These are phyloP conservation scores for Poecilobothrus nobilitatus DNA, from an alignment of 2,888 invertebrate species.

Conservation along the genomic window DNA sequence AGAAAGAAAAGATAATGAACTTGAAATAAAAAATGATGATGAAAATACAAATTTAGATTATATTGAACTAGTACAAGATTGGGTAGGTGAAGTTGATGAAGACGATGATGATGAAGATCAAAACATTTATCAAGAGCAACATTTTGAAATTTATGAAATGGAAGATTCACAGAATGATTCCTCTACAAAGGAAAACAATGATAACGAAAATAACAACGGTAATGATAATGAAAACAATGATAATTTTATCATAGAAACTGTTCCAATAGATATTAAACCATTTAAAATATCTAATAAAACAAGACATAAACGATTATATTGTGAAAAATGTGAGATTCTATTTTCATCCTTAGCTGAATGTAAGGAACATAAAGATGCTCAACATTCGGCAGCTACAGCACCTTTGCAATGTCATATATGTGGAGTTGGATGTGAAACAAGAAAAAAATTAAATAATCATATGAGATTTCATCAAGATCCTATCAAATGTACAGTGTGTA, in stretches of 20 bases:
- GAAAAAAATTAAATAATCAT: conserved; percentile 46
- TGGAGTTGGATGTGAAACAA: conserved; percentile 47
- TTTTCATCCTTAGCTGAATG: background rate
- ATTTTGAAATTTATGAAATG: background rate
- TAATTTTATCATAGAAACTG: background rate
- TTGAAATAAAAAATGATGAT: conserved; percentile 8
- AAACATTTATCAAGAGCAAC: background rate
- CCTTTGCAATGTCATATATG: conserved; percentile 41
- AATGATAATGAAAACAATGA: conserved; percentile 6
- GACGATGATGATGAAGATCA: conserved; percentile 2
- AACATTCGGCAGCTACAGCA: background rate
- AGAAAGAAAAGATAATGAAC: background rate
- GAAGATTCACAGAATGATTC: background rate
- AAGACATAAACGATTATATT: conserved; percentile 10
- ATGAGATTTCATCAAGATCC: conserved; percentile 48
- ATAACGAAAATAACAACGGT: background rate
- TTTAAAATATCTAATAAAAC: background rate
- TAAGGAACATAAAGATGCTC: background rate
- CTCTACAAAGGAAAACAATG: background rate
- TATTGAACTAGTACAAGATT: background rate
- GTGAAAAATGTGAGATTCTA: conserved; percentile 19
- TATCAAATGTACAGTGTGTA: conserved; percentile 45
- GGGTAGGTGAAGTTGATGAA: conserved; percentile 7
- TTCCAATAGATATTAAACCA: background rate
- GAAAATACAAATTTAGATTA: background rate